Percentiles rank a stretch among this genome's conserved stretches.
Conservation (phyloP, 2,113 vertebrate genomes). For the Ptyas mucosa region DNA sequence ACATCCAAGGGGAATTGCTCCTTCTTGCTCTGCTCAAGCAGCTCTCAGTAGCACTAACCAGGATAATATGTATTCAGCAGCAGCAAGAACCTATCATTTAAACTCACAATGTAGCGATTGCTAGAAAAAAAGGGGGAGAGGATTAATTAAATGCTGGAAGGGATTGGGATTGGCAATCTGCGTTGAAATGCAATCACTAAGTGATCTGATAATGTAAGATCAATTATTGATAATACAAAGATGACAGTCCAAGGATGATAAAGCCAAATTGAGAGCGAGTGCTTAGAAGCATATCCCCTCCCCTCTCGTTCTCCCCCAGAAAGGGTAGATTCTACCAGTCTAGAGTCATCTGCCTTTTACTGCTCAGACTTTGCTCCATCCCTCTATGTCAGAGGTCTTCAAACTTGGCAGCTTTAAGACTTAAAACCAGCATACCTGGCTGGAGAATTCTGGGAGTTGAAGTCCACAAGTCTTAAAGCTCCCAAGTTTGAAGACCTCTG, state of each 20-base stretch:
- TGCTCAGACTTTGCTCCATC: background rate
- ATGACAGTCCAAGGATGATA: background rate
- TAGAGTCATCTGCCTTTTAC: background rate
- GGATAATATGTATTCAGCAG: background rate
- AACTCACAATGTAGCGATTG: background rate
- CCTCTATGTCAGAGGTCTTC: too few relatives aligned
- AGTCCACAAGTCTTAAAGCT: too few relatives aligned
- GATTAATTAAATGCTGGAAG: background rate
- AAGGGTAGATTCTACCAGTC: background rate
- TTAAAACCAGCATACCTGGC: too few relatives aligned
- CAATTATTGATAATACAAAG: conserved; percentile 33
- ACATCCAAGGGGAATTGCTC: background rate
- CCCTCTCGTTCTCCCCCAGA: background rate
- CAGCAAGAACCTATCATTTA: background rate
- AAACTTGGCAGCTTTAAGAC: too few relatives aligned
- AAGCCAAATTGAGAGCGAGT: background rate
- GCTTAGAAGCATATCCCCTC: too few relatives aligned
- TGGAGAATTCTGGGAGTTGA: too few relatives aligned
- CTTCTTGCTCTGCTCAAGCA: background rate
- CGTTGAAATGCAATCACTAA: conserved; percentile 23
- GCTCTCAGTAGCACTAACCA: background rate
- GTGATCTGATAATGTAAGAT: conserved; percentile 26
- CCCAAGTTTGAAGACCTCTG: too few relatives aligned
- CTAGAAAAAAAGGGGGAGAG: background rate
- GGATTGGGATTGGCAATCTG: background rate